phyloP scores from a whole-genome alignment of 1,140 invertebrate species.

The Macrostomum lignano region DNA sequence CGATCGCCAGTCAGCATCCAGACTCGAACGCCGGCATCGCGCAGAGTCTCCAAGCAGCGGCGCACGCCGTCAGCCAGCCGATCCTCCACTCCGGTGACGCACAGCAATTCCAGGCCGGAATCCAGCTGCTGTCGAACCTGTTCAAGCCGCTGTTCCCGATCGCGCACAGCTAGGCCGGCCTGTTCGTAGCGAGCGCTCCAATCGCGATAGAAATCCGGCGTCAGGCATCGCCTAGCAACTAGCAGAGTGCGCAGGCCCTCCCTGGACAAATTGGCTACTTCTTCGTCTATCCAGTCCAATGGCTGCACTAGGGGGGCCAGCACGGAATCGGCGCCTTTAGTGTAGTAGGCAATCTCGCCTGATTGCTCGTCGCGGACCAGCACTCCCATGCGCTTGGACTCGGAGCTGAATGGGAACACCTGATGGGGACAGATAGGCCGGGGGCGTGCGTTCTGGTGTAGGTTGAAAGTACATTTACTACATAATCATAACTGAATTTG shows the following conservation, averaged over 20 bases:
- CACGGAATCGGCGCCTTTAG: conserved; percentile 89
- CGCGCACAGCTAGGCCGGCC: conserved; percentile 50
- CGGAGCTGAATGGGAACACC: conserved; percentile 89
- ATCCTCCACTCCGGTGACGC: conserved; percentile 50
- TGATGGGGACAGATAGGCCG: too few relatives aligned
- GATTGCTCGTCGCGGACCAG: conserved; percentile 55
- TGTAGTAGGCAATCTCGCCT: conserved; percentile 69
- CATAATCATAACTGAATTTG: too few relatives aligned
- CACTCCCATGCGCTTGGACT: conserved; percentile 92
- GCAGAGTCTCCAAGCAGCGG: conserved; percentile 56
- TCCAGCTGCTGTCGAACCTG: conserved; percentile 62
- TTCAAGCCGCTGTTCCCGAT: conserved; percentile 50
- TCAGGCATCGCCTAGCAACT: conserved; percentile 63
- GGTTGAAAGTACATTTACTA: too few relatives aligned
- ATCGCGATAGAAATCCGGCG: conserved; percentile 11
- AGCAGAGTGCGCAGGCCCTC: conserved; percentile 82
- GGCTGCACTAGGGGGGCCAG: conserved; percentile 71
- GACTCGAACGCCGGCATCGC: conserved; percentile 82
- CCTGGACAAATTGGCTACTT: conserved; percentile 65
- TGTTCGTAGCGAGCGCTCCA: conserved; percentile 43
- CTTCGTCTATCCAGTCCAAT: conserved; percentile 76
- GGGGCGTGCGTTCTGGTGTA: too few relatives aligned
- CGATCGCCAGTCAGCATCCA: conserved; percentile 99
- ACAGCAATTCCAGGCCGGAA: conserved; percentile 67
- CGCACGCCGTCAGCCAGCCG: conserved; percentile 42